Evolutionary conservation across 2,113 vertebrate genomes (phyloP).

Genomic region (Tenrec ecaudatus): DNA sequence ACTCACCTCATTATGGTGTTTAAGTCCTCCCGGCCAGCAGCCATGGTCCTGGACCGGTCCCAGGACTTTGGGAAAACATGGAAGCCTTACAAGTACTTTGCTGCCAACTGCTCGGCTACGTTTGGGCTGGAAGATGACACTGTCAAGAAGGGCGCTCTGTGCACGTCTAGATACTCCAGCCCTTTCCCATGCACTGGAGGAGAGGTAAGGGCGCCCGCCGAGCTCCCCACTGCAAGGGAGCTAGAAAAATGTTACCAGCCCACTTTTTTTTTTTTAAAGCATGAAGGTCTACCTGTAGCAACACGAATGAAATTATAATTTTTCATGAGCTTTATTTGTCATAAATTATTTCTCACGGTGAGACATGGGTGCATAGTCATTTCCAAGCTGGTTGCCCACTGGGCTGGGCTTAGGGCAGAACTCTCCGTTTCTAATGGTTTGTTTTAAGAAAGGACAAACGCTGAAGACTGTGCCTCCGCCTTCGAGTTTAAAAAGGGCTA

Average conservation of each 20-base stretch:
- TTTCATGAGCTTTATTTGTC: constrained; percentile 78
- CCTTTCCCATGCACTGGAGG: constrained; percentile 94
- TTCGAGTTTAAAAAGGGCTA: constrained; percentile 30
- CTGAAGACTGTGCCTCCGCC: background rate
- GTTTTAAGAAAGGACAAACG: background rate
- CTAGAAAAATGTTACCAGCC: constrained; percentile 79
- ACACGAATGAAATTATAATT: constrained; percentile 81
- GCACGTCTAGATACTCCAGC: constrained; percentile 95
- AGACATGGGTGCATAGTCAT: constrained; percentile 36
- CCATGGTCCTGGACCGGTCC: constrained; percentile 97
- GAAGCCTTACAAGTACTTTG: constrained; percentile 94
- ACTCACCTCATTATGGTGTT: constrained; percentile 98
- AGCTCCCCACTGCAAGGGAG: constrained; percentile 58
- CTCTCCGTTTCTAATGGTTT: constrained; percentile 16
- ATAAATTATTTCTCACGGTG: constrained; percentile 76
- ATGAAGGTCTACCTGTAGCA: constrained; percentile 76
- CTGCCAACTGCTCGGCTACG: constrained; percentile 91
- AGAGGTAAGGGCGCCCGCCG: constrained; percentile 91
- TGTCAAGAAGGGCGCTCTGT: constrained; percentile 87
- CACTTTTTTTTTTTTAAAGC: constrained; percentile 74
- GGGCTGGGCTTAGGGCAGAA: constrained; percentile 32
- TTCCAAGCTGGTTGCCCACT: constrained; percentile 48
- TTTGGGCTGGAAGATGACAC: constrained; percentile 92
- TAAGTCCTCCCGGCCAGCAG: constrained; percentile 93
- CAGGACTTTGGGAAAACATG: constrained; percentile 95